These are phyloP conservation scores for Drosophila repletoides DNA, from an alignment of 1,140 invertebrate species.

Conservation along the genomic window DNA sequence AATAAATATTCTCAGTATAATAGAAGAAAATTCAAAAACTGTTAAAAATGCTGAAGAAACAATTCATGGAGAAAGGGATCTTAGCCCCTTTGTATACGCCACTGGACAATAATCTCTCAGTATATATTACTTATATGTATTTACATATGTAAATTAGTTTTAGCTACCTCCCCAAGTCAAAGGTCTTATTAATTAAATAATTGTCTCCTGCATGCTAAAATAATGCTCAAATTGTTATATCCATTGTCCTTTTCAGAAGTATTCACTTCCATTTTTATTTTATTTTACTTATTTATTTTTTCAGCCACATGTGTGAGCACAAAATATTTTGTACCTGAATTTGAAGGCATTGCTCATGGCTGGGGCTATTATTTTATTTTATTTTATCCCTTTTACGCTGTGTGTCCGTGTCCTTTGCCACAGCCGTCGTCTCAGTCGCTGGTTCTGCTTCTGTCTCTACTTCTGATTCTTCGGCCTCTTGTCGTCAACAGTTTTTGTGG, in stretches of 20 bases:
- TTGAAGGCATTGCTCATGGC: constrained; percentile 69
- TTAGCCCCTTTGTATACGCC: too few species aligned
- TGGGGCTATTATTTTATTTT: constrained; percentile 72
- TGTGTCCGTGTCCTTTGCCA: constrained; percentile 62
- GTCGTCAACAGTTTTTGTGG: constrained; percentile 79
- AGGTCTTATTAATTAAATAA: constrained; percentile 74
- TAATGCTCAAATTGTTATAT: constrained; percentile 23
- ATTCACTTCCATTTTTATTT: neutral
- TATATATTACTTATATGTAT: neutral
- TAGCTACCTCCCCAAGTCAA: constrained; percentile 35
- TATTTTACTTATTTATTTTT: too few species aligned
- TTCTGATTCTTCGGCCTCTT: too few species aligned
- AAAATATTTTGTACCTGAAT: constrained; percentile 71
- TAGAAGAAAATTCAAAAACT: too few species aligned
- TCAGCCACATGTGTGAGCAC: constrained; percentile 16
- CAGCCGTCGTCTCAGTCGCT: constrained; percentile 21
- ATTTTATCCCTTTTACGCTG: constrained; percentile 69
- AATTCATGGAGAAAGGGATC: too few species aligned
- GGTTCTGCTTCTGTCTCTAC: constrained; percentile 17
- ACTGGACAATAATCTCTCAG: too few species aligned
- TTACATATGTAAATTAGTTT: constrained; percentile 30
- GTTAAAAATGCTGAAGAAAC: too few species aligned
- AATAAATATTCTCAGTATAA: too few species aligned
- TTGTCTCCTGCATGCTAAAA: constrained; percentile 27
- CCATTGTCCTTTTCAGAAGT: neutral